Evolutionary conservation across 2,113 vertebrate species (phyloP), one percentile per base, ranked within the genome.

Genomic region (Pongo pygmaeus): DNA sequence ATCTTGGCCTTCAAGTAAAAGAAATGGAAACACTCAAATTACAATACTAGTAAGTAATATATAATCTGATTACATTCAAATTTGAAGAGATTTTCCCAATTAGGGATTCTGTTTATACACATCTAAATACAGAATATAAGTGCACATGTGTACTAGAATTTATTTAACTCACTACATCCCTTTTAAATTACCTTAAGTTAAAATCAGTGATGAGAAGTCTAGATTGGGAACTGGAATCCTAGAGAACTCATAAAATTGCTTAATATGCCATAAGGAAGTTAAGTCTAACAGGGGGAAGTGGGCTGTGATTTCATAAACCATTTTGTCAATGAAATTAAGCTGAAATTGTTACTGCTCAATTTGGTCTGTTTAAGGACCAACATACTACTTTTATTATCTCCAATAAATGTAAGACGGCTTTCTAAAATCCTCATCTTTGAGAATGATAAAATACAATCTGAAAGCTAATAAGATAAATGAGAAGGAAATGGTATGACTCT

Each of bases 341-440:
- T 22, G 35, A 79, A 84, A 90, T 2, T 23, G 27, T 93, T 32
- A 89, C 40, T 52, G 64, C 40, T 81, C 43, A 69, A 55, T 70
- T 48, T 89, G 83, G 55, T 91, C 86, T 83, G 1, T 27, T 84
- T 86, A 80, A 87, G 93, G 75, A 94, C 20, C 32, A 80, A 70
- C 55, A 43, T 8, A 84, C 84, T 30, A 83, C 77, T 93, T 96
- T 90, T 59, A 96, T 61, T 72, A 96, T 50, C 81, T 74, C 70
- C 70, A 88, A 80, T 30, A 94, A 79, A 93, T 10, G 22, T 61
- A 27, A 88, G 43, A 87, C 38, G 85, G 84, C 84, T 93, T 91
- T 94, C 85, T 83, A 50, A 77, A 89, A 77, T 14, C 0, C 5
- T n/a, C 70, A 46, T 79, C 93, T 94, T 43, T 93, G 43, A 89